Conservation (phyloP, 1,140 invertebrate genomes). For the Conus betulinus region DNA sequence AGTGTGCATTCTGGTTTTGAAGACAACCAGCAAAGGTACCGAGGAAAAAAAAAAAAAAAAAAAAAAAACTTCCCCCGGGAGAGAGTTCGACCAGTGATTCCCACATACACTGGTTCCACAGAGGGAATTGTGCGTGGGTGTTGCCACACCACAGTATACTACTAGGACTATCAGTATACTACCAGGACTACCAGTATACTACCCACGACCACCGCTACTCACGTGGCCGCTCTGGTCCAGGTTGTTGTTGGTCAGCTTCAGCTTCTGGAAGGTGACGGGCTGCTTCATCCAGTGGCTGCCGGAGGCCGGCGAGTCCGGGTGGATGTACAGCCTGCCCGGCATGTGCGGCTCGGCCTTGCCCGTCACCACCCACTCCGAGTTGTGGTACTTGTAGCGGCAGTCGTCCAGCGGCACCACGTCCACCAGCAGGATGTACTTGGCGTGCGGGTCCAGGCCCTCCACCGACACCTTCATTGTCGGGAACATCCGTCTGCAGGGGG, state of each 20-base stretch:
- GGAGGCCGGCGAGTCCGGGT: conserved; percentile 97
- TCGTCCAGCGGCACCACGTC: conserved; percentile 81
- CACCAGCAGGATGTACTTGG: conserved; percentile 87
- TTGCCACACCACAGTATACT: too few species aligned
- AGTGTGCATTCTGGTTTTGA: too few species aligned
- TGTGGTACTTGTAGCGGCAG: conserved; percentile 75
- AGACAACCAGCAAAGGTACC: too few species aligned
- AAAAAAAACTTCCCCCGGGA: too few species aligned
- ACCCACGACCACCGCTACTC: conserved; percentile 46
- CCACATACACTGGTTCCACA: too few species aligned
- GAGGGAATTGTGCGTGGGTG: too few species aligned
- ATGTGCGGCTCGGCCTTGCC: conserved; percentile 85
- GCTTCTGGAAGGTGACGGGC: conserved; percentile 93
- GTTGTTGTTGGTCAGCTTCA: conserved; percentile 95
- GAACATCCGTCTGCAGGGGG: conserved; percentile 75
- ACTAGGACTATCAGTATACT: too few species aligned
- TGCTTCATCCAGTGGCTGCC: conserved; percentile 99
- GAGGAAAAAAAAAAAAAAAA: too few species aligned
- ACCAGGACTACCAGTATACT: neutral
- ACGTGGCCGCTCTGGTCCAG: conserved; percentile 73
- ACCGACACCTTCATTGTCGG: conserved; percentile 72
- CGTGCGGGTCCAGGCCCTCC: conserved; percentile 82
- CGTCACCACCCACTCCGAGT: conserved; percentile 75
- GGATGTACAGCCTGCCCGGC: conserved; percentile 89
- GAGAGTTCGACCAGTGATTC: too few species aligned